These are phyloP conservation scores for Nephrotoma guestfalica DNA, from an alignment of 2,888 invertebrate species.

Conservation along the genomic window DNA sequence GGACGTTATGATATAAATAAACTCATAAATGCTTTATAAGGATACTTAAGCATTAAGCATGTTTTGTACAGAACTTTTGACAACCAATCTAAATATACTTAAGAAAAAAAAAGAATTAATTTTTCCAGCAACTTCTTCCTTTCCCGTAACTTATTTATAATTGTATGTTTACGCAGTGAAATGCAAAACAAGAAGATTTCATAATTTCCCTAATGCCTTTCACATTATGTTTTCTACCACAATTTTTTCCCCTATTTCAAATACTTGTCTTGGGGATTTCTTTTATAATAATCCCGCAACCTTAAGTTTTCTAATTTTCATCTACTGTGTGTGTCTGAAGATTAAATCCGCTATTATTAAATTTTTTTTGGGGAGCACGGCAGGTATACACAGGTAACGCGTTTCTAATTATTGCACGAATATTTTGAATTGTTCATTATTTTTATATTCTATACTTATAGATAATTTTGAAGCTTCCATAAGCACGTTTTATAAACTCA, in stretches of 20 bases:
- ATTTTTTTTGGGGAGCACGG: background rate
- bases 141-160: too few relatives aligned
- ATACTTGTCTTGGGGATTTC: background rate
- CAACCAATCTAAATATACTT: too few relatives aligned
- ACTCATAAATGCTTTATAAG: too few relatives aligned
- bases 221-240: background rate
- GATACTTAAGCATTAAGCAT: too few relatives aligned
- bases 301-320: background rate
- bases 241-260: background rate
- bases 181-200: background rate
- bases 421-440: background rate
- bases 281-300: background rate
- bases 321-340: background rate
- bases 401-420: background rate
- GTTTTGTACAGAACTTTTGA: too few relatives aligned
- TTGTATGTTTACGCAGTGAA: too few relatives aligned
- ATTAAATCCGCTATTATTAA: background rate
- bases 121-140: too few relatives aligned
- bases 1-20: too few relatives aligned
- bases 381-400: background rate
- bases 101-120: too few relatives aligned
- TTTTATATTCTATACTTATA: background rate
- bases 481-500: background rate
- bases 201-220: background rate
- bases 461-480: background rate